Evolutionary conservation across 64 coral and sea anemone genomes (phyloP).

Genomic region (Astreopora myriophthalma): DNA sequence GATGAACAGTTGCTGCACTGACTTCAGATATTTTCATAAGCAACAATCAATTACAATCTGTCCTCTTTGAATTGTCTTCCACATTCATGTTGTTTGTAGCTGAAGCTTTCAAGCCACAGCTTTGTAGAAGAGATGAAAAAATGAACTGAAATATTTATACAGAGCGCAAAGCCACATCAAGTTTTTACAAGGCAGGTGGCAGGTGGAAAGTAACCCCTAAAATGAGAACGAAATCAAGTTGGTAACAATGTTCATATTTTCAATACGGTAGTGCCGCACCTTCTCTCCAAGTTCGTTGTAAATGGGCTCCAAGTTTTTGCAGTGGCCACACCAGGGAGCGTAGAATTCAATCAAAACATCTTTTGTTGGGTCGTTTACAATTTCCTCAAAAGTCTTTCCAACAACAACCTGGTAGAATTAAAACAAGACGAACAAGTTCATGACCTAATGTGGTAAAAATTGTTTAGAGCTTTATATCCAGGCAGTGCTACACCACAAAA

Average conservation of each 20-base stretch:
- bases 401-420: conserved; percentile 82
- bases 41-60: too few species aligned
- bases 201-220: too few species aligned
- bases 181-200: too few species aligned
- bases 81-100: too few species aligned
- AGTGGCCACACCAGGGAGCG: conserved; percentile 98
- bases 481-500: not conserved
- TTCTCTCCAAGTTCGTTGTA: conserved; percentile 96
- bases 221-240: too few species aligned
- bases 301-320: conserved; percentile 91
- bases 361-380: conserved; percentile 87
- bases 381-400: conserved; percentile 84
- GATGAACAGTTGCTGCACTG: too few species aligned
- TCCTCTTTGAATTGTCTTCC: too few species aligned
- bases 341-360: conserved; percentile 98
- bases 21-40: too few species aligned
- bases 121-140: too few species aligned
- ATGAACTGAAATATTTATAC: too few species aligned
- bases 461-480: not conserved
- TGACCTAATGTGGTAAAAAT: not conserved
- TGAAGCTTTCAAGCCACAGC: too few species aligned
- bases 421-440: not conserved
- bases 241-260: not conserved
- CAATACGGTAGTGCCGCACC: not conserved
- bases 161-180: too few species aligned